These are phyloP conservation scores for Myotis yumanensis DNA, from an alignment of 2,113 vertebrate species.

Conservation along the genomic window DNA sequence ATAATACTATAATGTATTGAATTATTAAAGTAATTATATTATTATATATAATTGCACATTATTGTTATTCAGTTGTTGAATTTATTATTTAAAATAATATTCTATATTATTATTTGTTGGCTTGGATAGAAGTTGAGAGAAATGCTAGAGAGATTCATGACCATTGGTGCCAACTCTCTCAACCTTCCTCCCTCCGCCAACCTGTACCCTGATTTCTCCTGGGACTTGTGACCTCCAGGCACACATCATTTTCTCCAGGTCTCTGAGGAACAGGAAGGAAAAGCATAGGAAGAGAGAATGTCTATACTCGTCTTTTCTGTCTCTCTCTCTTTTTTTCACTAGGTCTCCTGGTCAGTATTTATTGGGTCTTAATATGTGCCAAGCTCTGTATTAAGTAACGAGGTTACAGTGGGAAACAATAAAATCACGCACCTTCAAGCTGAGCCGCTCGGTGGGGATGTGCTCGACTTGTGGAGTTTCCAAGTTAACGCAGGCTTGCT, in stretches of 20 bases:
- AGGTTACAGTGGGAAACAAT: not conserved
- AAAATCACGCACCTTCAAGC: not conserved
- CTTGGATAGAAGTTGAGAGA: not conserved
- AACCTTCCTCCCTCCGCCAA: not conserved
- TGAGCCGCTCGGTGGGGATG: not conserved
- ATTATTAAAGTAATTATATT: not conserved
- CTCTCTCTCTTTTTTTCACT: not conserved
- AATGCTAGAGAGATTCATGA: not conserved
- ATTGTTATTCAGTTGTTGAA: not conserved
- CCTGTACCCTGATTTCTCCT: not conserved
- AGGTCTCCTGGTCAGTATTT: not conserved
- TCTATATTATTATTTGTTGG: not conserved
- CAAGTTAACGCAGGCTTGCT: not conserved
- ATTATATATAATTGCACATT: not conserved
- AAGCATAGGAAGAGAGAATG: not conserved
- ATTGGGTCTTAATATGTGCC: not conserved
- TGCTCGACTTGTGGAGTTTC: not conserved
- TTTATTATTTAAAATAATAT: not conserved
- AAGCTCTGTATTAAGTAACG: not conserved
- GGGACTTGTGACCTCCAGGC: not conserved
- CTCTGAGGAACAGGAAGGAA: not conserved
- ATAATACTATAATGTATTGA: not conserved
- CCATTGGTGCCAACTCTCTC: not conserved
- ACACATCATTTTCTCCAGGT: not conserved
- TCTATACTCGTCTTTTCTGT: not conserved